These are phyloP conservation scores for Pteropus rufus DNA, from an alignment of 2,797 vertebrate genomes.

Conservation along the genomic window DNA sequence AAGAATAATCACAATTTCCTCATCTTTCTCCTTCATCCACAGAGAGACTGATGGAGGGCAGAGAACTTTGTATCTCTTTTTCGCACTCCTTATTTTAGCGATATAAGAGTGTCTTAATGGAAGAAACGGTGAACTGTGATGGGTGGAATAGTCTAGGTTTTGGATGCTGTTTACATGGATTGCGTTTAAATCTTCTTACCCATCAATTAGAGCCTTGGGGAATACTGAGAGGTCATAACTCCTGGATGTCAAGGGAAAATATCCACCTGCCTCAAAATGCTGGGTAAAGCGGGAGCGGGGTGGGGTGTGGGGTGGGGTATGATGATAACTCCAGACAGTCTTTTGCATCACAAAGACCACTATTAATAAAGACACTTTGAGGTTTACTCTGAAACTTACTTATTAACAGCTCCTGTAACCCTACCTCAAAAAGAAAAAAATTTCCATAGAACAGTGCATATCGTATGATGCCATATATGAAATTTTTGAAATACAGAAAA, in stretches of 20 bases:
- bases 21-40: not conserved
- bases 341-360: not conserved
- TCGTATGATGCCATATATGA: not conserved
- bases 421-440: not conserved
- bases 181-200: not conserved
- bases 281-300: rapidly evolving
- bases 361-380: not conserved
- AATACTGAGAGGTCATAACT: not conserved
- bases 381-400: not conserved
- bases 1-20: not conserved
- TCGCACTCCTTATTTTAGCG: not conserved
- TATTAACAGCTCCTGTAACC: not conserved
- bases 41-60: not conserved
- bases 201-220: not conserved
- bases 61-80: not conserved
- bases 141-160: not conserved
- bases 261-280: not conserved
- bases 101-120: not conserved
- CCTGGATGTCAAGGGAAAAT: not conserved
- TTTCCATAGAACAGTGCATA: not conserved
- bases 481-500: not conserved
- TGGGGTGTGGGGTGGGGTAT: rapidly evolving
- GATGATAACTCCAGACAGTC: not conserved
- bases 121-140: not conserved
- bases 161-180: not conserved